phyloP scores from a whole-genome alignment of 2,113 vertebrate species.

The Chionomys nivalis region DNA sequence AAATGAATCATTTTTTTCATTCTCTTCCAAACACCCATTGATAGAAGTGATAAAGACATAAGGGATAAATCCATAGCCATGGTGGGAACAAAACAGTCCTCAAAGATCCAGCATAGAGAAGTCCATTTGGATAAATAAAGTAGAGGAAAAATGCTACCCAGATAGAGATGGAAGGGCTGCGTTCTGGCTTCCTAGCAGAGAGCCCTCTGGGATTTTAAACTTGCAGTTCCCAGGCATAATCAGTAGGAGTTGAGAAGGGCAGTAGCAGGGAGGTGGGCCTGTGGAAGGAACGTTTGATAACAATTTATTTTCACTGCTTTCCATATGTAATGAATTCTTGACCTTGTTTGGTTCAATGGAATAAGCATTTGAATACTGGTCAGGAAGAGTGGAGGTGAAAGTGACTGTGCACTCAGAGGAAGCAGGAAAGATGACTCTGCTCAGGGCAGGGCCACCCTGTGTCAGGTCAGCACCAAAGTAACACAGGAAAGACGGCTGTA shows the following conservation, averaged over 20 bases:
- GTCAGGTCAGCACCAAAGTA: not conserved
- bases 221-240: not conserved
- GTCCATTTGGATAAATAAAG: not conserved
- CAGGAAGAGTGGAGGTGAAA: not conserved
- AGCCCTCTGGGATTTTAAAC: not conserved
- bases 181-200: not conserved
- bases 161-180: not conserved
- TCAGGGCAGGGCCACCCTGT: not conserved
- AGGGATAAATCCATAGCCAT: not conserved
- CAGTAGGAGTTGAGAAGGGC: not conserved
- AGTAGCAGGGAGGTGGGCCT: not conserved
- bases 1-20: not conserved
- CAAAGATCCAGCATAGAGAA: not conserved
- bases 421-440: conserved; percentile 27
- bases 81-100: not conserved
- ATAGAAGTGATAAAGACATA: not conserved
- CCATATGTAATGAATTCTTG: conserved; percentile 35
- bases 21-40: not conserved
- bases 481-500: too few relatives aligned
- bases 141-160: not conserved
- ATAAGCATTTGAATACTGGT: not conserved
- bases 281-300: not conserved
- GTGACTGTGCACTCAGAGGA: not conserved
- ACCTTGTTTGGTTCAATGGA: conserved; percentile 22
- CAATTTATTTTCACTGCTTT: conserved; percentile 10